Evolutionary conservation across 2,888 invertebrate species (phyloP), one percentile per base, ranked within the genome.

Genomic region (Pachydiplax longipennis): DNA sequence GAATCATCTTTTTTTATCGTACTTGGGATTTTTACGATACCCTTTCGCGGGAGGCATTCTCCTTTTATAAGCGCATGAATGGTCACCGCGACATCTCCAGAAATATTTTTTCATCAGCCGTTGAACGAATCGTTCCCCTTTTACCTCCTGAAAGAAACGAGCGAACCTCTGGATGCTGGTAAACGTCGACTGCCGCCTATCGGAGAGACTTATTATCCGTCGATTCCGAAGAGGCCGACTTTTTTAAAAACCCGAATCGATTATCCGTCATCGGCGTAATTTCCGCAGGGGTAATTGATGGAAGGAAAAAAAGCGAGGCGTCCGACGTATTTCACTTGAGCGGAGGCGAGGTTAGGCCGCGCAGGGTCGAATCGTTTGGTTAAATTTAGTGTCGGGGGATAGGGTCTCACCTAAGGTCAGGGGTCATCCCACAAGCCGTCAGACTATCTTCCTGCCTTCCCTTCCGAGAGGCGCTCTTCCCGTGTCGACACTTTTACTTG

Each of bases 341-440:
- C 37, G 40, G 37, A 13, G 80, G 35, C 8, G 15, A 31, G 80
- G 80, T 12, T 31, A 37, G 53, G 80, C 80, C 80, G 35, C 80
- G 15, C 31, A 31, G 80, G 80, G 81, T 81, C 81, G 40, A 40
- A 81, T 22, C 81, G 81, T 22, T 81, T 40, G 40, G 81, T 35
- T 37, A 81, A 81, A 81, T 81, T 81, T 81, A 81, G 81, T 81
- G 81, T 37, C 40, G 40, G 22, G 81, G 40, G 81, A 81, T 81
- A 44, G 35, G 81, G 81, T 13, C 81, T 40, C 81, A 81, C 81
- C 15, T 37, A 81, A 81, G 35, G 81, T 44, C 81, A 81, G 81
- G 22, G 81, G 81, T 81, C 81, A 81, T 13, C n/a, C 81, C 81
- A 44, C 81, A 81, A 35, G 22, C 81, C 81, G 40, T 81, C 37